Base-by-base conservation (phyloP, 2,113 vertebrate species). In the Calonectris borealis region DNA sequence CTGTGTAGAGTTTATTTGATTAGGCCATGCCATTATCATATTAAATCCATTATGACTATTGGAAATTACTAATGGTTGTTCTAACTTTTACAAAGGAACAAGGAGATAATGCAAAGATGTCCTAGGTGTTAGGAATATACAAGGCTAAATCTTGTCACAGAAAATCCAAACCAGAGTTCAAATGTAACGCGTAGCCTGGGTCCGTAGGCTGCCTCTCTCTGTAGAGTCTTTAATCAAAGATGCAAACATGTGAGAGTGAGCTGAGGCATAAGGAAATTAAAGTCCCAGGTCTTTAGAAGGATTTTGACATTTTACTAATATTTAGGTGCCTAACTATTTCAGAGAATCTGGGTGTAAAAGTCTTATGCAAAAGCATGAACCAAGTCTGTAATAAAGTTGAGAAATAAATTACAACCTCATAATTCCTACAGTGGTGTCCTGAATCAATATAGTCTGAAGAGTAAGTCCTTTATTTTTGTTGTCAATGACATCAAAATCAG, bases 1-100 rank as follows among this genome's bases (percentile, higher is more conserved):
- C 9, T 73, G 62, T 80, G 86, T 32, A 60, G 38, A 64, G 62
- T 91, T 93, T 54, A 94, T 92, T 97, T 89, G 83, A 95, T 94
- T 94, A 94, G 69, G 49, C 21, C 58, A 62, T 54, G 57, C 81
- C 46, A 93, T 94, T 94, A 96, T 82, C 88, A 29, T 82, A 94
- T 94, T 81, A 87, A 92, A 82, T 69, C 89, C 66, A 82, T 96
- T 83, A 83, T 51, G 54, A 78, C n/a, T 84, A 83, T 72, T 93
- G 83, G 77, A 91, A 94, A 87, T 84, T 58, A 49, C 25, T 76
- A 70, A 89, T 65, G 88, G 78, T 76, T 90, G 81, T 46, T 80
- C 73, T 70, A 81, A 77, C 49, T 86, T 95, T 51, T 86, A 57
- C n/a, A 75, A 81, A 86, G 57, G 48, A 84, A 51, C 0, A 6